Evolutionary conservation across 2,113 vertebrate genomes (phyloP).

Genomic region (Monopterus albus): DNA sequence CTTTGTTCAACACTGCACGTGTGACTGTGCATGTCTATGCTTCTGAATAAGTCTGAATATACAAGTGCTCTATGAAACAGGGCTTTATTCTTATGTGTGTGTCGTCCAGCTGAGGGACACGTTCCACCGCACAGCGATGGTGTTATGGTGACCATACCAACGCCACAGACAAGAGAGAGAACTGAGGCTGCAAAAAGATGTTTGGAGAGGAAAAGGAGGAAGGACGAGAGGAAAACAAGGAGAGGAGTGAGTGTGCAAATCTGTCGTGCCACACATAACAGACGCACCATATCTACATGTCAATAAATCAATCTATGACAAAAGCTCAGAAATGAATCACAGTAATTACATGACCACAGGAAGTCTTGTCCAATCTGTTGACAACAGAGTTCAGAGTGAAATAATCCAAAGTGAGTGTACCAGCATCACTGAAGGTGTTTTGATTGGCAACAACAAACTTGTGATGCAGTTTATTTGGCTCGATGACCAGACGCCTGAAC

Average conservation of each 20-base stretch:
- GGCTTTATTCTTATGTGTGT: constrained; percentile 19
- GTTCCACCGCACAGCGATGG: constrained; percentile 58
- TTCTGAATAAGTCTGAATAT: constrained; percentile 3
- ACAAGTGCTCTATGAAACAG: constrained; percentile 37
- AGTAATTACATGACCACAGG: constrained; percentile 15
- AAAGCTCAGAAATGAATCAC: constrained; percentile 38
- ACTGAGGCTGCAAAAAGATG: background rate
- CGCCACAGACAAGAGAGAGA: constrained; percentile 17
- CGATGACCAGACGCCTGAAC: too few species aligned
- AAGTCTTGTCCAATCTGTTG: constrained; percentile 3
- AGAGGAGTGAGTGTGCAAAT: constrained; percentile 65
- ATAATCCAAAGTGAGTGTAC: background rate
- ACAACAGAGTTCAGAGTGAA: too few species aligned
- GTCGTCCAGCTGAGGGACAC: constrained; percentile 70
- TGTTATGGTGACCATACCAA: constrained; percentile 11
- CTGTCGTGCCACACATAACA: too few species aligned
- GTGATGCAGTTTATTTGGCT: too few species aligned
- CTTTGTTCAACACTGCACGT: too few species aligned
- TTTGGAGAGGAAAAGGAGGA: too few species aligned
- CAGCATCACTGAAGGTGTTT: constrained; percentile 18
- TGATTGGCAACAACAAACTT: too few species aligned
- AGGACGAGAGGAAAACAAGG: constrained; percentile 1
- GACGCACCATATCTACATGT: constrained; percentile 49
- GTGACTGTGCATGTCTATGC: constrained; percentile 45
- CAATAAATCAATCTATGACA: constrained; percentile 48